These are phyloP conservation scores for Stenichneumon culpator DNA, from an alignment of 2,888 invertebrate genomes.

Conservation along the genomic window DNA sequence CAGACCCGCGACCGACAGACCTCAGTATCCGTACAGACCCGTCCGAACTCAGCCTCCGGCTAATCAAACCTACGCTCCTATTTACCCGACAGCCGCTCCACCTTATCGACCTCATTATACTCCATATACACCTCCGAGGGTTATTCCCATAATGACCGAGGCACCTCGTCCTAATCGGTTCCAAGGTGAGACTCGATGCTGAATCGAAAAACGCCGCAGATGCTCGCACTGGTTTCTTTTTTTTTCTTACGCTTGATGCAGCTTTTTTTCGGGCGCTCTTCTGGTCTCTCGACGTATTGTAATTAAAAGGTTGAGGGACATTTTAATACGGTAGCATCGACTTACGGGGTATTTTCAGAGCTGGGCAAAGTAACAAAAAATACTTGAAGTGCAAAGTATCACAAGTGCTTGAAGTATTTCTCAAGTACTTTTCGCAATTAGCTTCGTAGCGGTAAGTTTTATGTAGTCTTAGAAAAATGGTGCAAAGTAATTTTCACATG, in stretches of 20 bases:
- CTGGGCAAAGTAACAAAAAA: no score
- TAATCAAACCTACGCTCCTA: constrained; percentile 83
- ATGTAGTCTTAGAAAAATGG: no score
- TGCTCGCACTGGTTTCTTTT: constrained; percentile 33
- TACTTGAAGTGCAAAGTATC: no score
- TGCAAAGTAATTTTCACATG: no score
- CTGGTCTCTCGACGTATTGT: not conserved
- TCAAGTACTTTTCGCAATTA: no score
- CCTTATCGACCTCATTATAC: constrained; percentile 71
- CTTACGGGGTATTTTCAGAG: no score
- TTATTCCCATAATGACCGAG: constrained; percentile 75
- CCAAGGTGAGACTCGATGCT: constrained; percentile 78
- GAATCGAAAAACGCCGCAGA: not conserved
- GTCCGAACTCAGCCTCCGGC: constrained; percentile 77
- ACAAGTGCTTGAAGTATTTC: no score
- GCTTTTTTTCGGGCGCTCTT: constrained; percentile 30
- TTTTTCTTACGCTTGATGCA: constrained; percentile 46
- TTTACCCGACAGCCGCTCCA: constrained; percentile 76
- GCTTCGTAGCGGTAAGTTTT: no score
- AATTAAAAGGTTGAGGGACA: no score
- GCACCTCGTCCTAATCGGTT: constrained; percentile 67
- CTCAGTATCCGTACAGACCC: constrained; percentile 81
- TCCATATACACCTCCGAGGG: constrained; percentile 74
- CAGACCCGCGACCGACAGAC: constrained; percentile 80
- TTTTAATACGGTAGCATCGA: no score